Evolutionary conservation across 2,888 invertebrate species (phyloP).

Genomic region (Athalia cordata): DNA sequence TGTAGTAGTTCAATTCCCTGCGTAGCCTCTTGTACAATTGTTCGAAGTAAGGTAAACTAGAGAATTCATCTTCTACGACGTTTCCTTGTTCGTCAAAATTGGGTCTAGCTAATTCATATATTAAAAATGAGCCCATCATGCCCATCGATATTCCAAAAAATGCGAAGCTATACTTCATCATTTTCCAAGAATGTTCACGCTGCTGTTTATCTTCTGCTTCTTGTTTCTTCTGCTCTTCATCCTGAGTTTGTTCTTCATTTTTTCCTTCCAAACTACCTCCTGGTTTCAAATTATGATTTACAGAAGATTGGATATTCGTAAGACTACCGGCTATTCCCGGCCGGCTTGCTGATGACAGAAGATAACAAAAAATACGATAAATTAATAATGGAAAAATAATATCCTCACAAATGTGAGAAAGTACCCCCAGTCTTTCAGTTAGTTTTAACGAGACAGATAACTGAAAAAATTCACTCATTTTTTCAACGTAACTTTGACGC

Average conservation of each 20-base stretch:
- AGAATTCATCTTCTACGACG: slow-evolving; percentile 84
- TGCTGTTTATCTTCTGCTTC: slow-evolving; percentile 76
- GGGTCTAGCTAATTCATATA: slow-evolving; percentile 86
- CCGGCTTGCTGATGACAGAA: slow-evolving; percentile 49
- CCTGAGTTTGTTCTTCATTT: slow-evolving; percentile 76
- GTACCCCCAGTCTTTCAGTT: neutral
- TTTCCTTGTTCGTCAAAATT: slow-evolving; percentile 83
- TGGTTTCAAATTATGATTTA: slow-evolving; percentile 15
- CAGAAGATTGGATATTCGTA: slow-evolving; percentile 61
- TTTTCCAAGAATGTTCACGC: slow-evolving; percentile 82
- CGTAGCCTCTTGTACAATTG: slow-evolving; percentile 84
- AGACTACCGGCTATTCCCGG: slow-evolving; percentile 63
- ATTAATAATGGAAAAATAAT: neutral
- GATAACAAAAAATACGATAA: neutral
- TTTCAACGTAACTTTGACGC: neutral
- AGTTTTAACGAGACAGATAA: neutral
- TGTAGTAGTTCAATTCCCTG: slow-evolving; percentile 83
- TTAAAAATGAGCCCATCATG: slow-evolving; percentile 77
- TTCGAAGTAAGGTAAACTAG: slow-evolving; percentile 79
- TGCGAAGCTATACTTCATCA: slow-evolving; percentile 78
- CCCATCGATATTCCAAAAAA: slow-evolving; percentile 77
- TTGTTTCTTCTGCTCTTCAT: slow-evolving; percentile 77
- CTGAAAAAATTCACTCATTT: neutral
- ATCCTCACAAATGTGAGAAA: neutral
- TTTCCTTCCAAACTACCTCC: slow-evolving; percentile 72